Conservation (phyloP, 2,797 vertebrate genomes). For the Nyctibius grandis region DNA sequence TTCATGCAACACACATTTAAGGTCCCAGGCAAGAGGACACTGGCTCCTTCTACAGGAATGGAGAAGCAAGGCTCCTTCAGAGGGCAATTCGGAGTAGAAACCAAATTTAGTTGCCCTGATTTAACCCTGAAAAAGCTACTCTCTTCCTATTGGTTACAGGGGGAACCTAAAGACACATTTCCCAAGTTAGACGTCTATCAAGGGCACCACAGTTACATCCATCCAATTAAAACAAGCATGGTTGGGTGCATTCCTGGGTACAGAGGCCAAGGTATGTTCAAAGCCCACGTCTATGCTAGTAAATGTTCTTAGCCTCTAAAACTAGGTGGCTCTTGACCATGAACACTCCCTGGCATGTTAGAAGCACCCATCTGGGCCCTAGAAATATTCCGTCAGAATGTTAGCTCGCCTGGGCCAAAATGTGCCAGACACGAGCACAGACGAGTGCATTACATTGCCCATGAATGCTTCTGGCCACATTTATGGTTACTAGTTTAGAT, state of each 20-base stretch:
- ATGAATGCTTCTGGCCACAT: background rate
- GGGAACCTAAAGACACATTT: background rate
- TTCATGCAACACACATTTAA: background rate
- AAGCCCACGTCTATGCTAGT: background rate
- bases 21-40: background rate
- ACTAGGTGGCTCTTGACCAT: background rate
- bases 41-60: background rate
- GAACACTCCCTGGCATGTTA: background rate
- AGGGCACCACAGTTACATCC: background rate
- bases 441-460: background rate
- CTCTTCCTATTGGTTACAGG: background rate
- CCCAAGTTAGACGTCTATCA: background rate
- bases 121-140: background rate
- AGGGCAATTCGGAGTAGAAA: background rate
- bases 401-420: background rate
- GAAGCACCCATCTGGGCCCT: background rate
- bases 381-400: background rate
- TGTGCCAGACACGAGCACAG: fast-evolving
- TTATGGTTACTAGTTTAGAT: background rate
- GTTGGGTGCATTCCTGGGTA: background rate
- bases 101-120: background rate
- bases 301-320: background rate
- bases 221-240: background rate
- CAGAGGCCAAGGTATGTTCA: background rate
- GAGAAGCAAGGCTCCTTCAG: background rate